Evolutionary conservation across 2,113 vertebrate species (phyloP).

Genomic region (Etheostoma spectabile): DNA sequence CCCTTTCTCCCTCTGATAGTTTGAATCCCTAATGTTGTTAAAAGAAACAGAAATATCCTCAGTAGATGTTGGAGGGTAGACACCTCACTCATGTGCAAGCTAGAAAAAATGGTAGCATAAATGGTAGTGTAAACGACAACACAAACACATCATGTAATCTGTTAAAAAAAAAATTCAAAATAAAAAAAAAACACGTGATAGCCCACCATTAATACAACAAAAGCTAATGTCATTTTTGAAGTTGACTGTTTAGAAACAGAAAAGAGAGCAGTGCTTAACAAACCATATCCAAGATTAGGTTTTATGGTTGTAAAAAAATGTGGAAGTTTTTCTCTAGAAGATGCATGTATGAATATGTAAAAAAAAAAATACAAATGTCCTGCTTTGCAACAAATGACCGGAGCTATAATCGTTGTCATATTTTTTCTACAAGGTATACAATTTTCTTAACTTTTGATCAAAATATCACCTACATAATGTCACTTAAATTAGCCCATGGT

Average conservation of each 20-base stretch:
- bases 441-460: neutral
- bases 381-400: neutral
- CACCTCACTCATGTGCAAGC: neutral
- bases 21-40: slow-evolving; percentile 72
- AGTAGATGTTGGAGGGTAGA: slow-evolving; percentile 47
- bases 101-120: neutral
- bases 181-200: neutral
- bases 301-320: neutral
- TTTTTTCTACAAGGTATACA: neutral
- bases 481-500: neutral
- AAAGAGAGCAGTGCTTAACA: neutral
- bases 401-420: neutral
- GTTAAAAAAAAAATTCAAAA: too few species aligned
- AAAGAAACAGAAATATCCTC: slow-evolving; percentile 74
- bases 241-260: neutral
- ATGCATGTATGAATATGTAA: neutral
- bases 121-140: too few species aligned
- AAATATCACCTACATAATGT: neutral
- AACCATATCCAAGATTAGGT: neutral
- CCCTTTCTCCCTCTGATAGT: neutral
- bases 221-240: neutral
- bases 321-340: neutral
- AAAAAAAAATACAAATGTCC: too few species aligned
- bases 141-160: too few species aligned
- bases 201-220: neutral